Evolutionary conservation across 2,797 vertebrate genomes (phyloP), one percentile per base, ranked within the genome.

Genomic region (Pipistrellus pipistrellus): DNA sequence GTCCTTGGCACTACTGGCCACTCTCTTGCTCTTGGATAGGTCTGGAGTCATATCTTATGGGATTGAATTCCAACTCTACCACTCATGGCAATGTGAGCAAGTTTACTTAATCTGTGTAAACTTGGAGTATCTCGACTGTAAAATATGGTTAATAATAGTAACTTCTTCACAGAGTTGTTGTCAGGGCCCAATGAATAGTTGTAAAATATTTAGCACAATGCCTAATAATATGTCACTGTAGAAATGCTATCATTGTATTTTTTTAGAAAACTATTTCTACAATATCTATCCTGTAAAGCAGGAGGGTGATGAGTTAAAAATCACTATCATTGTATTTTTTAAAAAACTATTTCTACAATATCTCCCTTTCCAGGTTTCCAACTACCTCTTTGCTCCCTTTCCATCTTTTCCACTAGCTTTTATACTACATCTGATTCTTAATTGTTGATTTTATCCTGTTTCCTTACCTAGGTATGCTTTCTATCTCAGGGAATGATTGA

Each of bases 61-160:
- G 30, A 46, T 5, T 57, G 21, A 51, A 96, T 95, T 93, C 85
- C 83, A 88, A 21, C 38, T 23, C 32, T 46, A 12, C 44, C 35
- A 53, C 11, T 95, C 94, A 92, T 7, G 55, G 30, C 23, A 27
- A 7, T 38, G 23, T 23, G 20, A 84, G 41, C 59, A 51, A 17
- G 21, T 68, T 95, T 78, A 69, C 66, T 62, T 71, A 18, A 73
- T 87, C 59, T 85, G 30, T 57, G 14, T 51, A 66, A 92, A 64
- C 46, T 53, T 44, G 57, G 77, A 78, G 9, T 23, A 11, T 64
- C 77, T 88, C 66, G 44, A 20, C 77, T 23, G 0, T 78, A 77
- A 87, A 64, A 73, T 51, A 35, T 20, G 77, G 12, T 46, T 41
- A 68, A 10, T 30, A 27, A 53, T 8, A 38, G 46, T 46, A 64